phyloP scores from a whole-genome alignment of 2,113 vertebrate species.

The Nannobrachium achirus region DNA sequence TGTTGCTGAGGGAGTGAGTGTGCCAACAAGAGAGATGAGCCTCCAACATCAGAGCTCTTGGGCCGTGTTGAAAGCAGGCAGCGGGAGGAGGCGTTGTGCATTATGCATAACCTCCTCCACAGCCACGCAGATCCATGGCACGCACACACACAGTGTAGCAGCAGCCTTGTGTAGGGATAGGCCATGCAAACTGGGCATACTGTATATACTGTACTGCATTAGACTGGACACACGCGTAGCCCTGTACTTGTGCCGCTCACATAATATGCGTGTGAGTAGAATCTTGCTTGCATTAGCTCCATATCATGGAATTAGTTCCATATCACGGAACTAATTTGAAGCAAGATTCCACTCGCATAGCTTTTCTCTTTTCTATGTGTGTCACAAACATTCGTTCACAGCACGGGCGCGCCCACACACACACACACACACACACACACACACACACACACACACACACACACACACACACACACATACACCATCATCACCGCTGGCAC shows the following conservation, averaged over 20 bases:
- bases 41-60: conserved; percentile 51
- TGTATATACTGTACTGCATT: neutral
- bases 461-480: neutral
- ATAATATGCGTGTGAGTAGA: too few species aligned
- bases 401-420: neutral
- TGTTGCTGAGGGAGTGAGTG: conserved; percentile 57
- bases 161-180: neutral
- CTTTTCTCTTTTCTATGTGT: too few species aligned
- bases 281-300: too few species aligned
- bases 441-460: neutral
- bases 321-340: too few species aligned
- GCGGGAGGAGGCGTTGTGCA: conserved; percentile 53
- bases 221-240: too few species aligned
- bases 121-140: conserved; percentile 32
- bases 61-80: conserved; percentile 65
- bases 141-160: neutral
- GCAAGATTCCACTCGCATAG: too few species aligned
- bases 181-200: conserved; percentile 1
- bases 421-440: neutral
- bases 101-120: conserved; percentile 74
- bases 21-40: conserved; percentile 45
- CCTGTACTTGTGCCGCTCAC: too few species aligned
- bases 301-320: too few species aligned
- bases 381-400: neutral
- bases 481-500: conserved; percentile 8